These are phyloP conservation scores for Drosophila setifemur DNA, from an alignment of 1,140 invertebrate species.

Conservation along the genomic window DNA sequence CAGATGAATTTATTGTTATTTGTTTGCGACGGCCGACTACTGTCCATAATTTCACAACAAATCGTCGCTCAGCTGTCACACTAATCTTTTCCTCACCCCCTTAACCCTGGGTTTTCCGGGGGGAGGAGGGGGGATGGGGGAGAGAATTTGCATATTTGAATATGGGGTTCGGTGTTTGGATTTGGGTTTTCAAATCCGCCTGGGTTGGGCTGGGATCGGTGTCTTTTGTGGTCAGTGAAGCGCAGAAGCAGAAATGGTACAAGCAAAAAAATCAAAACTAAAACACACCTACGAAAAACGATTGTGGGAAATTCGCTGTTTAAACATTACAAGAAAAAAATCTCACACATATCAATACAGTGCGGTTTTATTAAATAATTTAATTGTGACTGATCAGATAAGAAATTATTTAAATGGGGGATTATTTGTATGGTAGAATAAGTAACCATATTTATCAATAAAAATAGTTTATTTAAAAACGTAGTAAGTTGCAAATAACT, in stretches of 20 bases:
- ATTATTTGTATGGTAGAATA: too few species aligned
- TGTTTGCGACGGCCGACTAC: conserved; percentile 62
- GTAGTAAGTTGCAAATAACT: too few species aligned
- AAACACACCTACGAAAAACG: conserved; percentile 44
- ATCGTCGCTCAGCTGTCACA: conserved; percentile 80
- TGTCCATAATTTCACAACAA: conserved; percentile 80
- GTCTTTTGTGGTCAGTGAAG: conserved; percentile 66
- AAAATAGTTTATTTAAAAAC: background rate
- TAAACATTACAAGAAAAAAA: conserved; percentile 18
- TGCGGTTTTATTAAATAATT: conserved; percentile 2
- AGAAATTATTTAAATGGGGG: background rate
- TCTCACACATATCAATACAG: conserved; percentile 36
- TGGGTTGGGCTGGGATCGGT: conserved; percentile 15
- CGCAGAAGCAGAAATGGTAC: conserved; percentile 64
- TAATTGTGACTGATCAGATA: background rate
- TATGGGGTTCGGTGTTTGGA: conserved; percentile 27
- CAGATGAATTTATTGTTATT: conserved; percentile 63
- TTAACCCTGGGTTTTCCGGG: background rate
- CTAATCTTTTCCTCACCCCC: conserved; percentile 58
- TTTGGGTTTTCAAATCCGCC: conserved; percentile 21
- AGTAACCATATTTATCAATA: background rate
- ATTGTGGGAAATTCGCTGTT: conserved; percentile 69
- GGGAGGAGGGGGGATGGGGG: too few species aligned
- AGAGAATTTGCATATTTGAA: conserved; percentile 73
- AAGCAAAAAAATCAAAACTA: conserved; percentile 20